phyloP scores from a whole-genome alignment of 2,113 vertebrate species.

The Boulengeromyrus knoepffleri region DNA sequence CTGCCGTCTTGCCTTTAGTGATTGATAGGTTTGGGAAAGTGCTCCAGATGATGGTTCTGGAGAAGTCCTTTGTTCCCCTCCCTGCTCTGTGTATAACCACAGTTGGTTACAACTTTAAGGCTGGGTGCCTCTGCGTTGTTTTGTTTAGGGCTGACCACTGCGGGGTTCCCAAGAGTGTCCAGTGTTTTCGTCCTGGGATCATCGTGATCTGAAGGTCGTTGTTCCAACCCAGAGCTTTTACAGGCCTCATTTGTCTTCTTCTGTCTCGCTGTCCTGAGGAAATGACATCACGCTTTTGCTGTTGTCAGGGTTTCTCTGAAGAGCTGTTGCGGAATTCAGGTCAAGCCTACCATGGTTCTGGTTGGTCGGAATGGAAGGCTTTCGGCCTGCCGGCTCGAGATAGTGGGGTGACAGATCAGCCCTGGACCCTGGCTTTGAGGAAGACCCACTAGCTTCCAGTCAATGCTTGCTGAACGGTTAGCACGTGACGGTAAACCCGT shows the following conservation, averaged over 20 bases:
- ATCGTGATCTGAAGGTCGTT: not conserved
- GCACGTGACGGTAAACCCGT: not conserved
- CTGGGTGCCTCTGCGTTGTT: not conserved
- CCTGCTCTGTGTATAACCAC: not conserved
- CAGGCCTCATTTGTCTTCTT: not conserved
- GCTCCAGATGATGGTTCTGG: not conserved
- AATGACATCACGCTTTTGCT: constrained; percentile 1
- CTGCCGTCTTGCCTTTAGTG: no score
- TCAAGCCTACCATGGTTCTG: not conserved
- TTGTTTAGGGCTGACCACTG: not conserved
- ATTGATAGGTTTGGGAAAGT: not conserved
- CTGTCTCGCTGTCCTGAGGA: not conserved
- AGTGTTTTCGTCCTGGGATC: not conserved
- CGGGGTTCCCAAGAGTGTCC: not conserved
- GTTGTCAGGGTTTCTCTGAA: not conserved
- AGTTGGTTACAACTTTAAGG: not conserved
- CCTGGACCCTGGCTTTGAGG: not conserved
- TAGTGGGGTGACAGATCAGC: not conserved
- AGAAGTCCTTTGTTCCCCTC: not conserved
- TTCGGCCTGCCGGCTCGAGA: not conserved
- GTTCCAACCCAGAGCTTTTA: not conserved
- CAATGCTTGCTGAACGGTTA: not conserved
- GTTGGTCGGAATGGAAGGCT: not conserved
- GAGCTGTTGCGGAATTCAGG: not conserved
- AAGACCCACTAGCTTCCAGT: not conserved